Evolutionary conservation across 2,888 invertebrate genomes (phyloP), one percentile per base, ranked within the genome.

Genomic region (Melolontha melolontha): DNA sequence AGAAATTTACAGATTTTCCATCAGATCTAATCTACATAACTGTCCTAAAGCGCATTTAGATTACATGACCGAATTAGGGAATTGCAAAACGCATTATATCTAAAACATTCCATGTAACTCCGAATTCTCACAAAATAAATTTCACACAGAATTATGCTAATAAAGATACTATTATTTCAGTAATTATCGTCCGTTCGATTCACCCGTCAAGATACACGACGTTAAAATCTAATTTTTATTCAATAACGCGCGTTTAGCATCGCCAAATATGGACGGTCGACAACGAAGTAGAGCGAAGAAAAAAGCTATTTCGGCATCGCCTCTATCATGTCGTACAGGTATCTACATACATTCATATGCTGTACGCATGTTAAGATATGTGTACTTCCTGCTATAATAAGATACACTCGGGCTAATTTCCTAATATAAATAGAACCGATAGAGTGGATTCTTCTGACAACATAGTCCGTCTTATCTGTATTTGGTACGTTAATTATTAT

Each of bases 401-500:
- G 42, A 57, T 57, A 44, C 57, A 42, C 22, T 41, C 42, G 42
- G 42, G 41, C 42, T 57, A 57, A 57, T 57, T 42, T 57, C 57
- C 42, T 57, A 57, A 44, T 57, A 57, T 34, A 54, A 54, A 16
- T 41, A 41, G 27, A 22, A n/a, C 6, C 27, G 55, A 55, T 41
- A 22, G 55, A 55, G 51, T 27, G 51, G 29, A 51, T n/a, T 51
- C 27, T 51, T 29, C 27, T 41, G 34, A 34, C 34, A 17, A 55
- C 55, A 55, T 57, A 29, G 27, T 7, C 41, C 42, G 42, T 57
- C 57, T 57, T 57, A 57, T 57, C 71, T 71, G 59, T 68, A 70
- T 71, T 67, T 69, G 69, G 69, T 69, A 71, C 64, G 57, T 69
- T 71, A 71, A 71, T 71, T 71, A 71, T 71, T 66, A 69, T 71